Evolutionary conservation across 1,140 invertebrate species (phyloP).

Genomic region (Polypedilum vanderplanki): DNA sequence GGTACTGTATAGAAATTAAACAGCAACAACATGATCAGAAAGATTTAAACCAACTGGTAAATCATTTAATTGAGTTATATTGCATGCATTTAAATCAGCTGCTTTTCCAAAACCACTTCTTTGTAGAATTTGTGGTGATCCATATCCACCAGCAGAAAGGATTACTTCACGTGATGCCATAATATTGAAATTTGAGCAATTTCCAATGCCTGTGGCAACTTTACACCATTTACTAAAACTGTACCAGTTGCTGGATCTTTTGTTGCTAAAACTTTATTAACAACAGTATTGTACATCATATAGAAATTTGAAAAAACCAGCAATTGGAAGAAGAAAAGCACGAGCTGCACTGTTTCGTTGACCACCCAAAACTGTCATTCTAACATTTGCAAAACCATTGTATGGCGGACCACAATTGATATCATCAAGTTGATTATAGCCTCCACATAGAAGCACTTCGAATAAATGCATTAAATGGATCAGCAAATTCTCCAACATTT

Average conservation of each 20-base stretch:
- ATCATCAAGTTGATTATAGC: neutral
- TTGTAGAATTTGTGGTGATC: conserved; percentile 59
- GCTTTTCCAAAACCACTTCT: conserved; percentile 58
- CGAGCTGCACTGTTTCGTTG: conserved; percentile 48
- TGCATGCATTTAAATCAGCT: neutral
- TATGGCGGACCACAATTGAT: neutral
- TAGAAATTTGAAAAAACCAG: conserved; percentile 58
- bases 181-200: neutral
- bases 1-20: neutral
- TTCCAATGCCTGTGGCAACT: neutral
- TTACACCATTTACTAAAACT: neutral
- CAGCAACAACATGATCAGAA: conserved; percentile 43
- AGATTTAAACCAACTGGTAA: conserved; percentile 56
- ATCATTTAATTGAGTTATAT: conserved; percentile 43
- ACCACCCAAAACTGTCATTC: conserved; percentile 37
- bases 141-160: conserved; percentile 36
- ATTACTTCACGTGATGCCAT: conserved; percentile 2
- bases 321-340: conserved; percentile 52
- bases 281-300: conserved; percentile 50
- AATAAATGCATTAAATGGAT: neutral
- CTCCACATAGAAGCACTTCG: neutral
- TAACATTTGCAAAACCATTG: neutral
- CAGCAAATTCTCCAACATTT: too few species aligned
- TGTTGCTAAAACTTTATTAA: conserved; percentile 52
- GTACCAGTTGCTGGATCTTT: neutral